These are phyloP conservation scores for Columba guinea DNA, from an alignment of 2,797 vertebrate genomes.

Conservation along the genomic window DNA sequence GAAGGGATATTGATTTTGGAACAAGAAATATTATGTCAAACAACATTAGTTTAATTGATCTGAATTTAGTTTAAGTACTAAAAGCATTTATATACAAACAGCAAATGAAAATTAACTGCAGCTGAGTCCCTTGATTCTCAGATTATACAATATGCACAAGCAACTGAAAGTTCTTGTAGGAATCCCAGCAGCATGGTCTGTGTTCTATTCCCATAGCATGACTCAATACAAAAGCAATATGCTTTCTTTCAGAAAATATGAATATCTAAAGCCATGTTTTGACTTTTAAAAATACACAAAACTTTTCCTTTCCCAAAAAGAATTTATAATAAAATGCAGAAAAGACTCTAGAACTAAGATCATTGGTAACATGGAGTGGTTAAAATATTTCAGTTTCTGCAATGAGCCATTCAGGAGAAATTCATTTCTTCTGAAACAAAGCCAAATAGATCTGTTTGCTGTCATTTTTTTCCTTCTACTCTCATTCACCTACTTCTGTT, in stretches of 20 bases:
- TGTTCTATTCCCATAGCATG: slow-evolving; percentile 65
- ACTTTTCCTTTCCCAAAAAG: slow-evolving; percentile 66
- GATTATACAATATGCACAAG: slow-evolving; percentile 55
- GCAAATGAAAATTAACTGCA: slow-evolving; percentile 83
- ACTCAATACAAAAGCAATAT: slow-evolving; percentile 77
- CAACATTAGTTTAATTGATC: slow-evolving; percentile 85
- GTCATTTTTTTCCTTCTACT: not conserved
- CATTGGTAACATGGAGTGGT: not conserved
- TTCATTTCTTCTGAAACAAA: not conserved
- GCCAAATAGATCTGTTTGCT: not conserved
- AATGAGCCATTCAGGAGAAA: not conserved
- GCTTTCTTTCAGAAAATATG: slow-evolving; percentile 80
- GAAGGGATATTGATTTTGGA: slow-evolving; percentile 86
- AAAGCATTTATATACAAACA: slow-evolving; percentile 85
- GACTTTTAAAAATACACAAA: slow-evolving; percentile 82
- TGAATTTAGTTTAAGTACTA: slow-evolving; percentile 86
- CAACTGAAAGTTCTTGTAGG: slow-evolving; percentile 49
- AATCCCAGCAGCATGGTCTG: slow-evolving; percentile 43
- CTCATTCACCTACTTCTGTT: not conserved
- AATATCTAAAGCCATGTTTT: slow-evolving; percentile 73
- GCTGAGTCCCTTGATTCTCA: slow-evolving; percentile 74
- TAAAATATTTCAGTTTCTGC: slow-evolving; percentile 15
- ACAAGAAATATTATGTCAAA: slow-evolving; percentile 84
- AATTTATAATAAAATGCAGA: slow-evolving; percentile 65
- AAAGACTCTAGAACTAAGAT: not conserved